These are phyloP conservation scores for Entelurus aequoreus DNA, from an alignment of 2,113 vertebrate species.

Conservation along the genomic window DNA sequence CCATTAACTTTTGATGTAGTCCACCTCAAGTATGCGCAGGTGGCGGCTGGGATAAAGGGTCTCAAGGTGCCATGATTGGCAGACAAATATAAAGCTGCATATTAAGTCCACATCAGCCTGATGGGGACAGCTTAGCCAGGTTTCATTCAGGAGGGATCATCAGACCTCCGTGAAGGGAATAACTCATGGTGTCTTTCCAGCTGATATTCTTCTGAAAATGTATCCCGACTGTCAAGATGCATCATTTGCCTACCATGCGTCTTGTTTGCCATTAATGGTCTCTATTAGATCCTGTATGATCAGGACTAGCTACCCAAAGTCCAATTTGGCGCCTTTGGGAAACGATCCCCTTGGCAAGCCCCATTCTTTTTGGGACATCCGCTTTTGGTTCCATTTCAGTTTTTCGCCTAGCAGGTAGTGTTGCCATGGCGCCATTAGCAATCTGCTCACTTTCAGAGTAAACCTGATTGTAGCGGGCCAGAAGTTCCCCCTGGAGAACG, in stretches of 20 bases:
- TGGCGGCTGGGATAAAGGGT: conserved; percentile 42
- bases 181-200: conserved; percentile 22
- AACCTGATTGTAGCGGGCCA: conserved; percentile 3
- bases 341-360: not conserved
- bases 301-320: not conserved
- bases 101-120: conserved; percentile 49
- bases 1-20: conserved; percentile 46
- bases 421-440: not conserved
- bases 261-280: not conserved
- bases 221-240: not conserved
- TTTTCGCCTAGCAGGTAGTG: not conserved
- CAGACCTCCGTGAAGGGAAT: conserved; percentile 43
- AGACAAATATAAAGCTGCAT: conserved; percentile 53
- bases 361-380: not conserved
- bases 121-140: conserved; percentile 43
- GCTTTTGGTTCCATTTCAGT: not conserved
- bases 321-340: not conserved
- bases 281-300: not conserved
- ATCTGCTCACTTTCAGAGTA: not conserved
- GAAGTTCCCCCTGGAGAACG: not conserved
- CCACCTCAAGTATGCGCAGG: conserved; percentile 37
- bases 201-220: conserved; percentile 17
- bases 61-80: conserved; percentile 61
- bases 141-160: conserved; percentile 39
- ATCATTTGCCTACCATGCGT: not conserved